phyloP scores from a whole-genome alignment of 2,888 invertebrate genomes.

The Archaeoteleia sp. region DNA sequence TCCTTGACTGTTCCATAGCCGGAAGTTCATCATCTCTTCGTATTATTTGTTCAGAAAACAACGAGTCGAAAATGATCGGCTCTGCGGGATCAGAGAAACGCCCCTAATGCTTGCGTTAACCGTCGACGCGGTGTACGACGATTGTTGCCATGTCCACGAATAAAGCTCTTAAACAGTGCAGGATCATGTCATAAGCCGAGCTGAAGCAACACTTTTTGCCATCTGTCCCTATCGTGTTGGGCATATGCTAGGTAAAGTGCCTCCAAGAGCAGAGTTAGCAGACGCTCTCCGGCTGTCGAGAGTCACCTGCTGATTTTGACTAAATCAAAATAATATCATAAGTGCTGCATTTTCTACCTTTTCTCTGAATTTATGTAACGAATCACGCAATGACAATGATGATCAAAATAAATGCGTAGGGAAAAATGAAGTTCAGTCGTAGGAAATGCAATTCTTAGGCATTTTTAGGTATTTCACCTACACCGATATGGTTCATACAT shows the following conservation, averaged over 20 bases:
- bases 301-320: conserved; percentile 67
- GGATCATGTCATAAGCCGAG: conserved; percentile 28
- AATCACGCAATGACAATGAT: conserved; percentile 1
- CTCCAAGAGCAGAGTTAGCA: conserved; percentile 27
- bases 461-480: no score
- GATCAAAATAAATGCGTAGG: no score
- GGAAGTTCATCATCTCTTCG: conserved; percentile 34
- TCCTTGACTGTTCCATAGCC: conserved; percentile 22
- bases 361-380: conserved; percentile 11
- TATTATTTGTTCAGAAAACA: conserved; percentile 17
- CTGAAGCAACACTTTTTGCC: conserved; percentile 56
- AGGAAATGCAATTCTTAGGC: no score
- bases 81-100: not conserved
- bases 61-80: not conserved
- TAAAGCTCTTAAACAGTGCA: conserved; percentile 22
- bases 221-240: conserved; percentile 63
- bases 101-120: conserved; percentile 48
- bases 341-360: conserved; percentile 43
- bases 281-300: conserved; percentile 70
- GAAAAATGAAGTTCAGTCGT: no score
- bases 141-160: conserved; percentile 24
- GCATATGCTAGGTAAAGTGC: conserved; percentile 63
- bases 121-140: conserved; percentile 49
- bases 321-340: conserved; percentile 68
- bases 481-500: no score